Evolutionary conservation across 92 coral and sea anemone species (phyloP).

Genomic region (Ricordea florida): DNA sequence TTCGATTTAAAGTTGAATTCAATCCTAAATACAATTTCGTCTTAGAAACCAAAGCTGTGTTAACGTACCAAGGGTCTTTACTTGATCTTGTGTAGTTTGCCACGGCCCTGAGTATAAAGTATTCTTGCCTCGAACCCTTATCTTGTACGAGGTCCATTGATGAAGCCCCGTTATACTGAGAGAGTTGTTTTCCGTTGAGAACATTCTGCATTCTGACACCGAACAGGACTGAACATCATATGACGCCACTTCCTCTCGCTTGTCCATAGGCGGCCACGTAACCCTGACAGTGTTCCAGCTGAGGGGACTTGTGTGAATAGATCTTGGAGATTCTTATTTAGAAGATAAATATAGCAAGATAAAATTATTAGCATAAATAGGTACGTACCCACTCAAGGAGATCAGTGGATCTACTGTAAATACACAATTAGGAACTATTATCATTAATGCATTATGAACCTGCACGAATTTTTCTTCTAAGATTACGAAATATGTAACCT

Average conservation of each 20-base stretch:
- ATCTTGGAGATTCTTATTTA: constrained; percentile 29
- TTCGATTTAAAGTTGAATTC: too few species aligned
- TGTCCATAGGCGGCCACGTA: constrained; percentile 54
- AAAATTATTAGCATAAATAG: too few species aligned
- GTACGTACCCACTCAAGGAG: too few species aligned
- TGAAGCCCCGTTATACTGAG: constrained; percentile 21
- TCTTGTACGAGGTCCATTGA: constrained; percentile 44
- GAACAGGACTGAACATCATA: constrained; percentile 53
- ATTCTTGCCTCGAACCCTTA: constrained; percentile 61
- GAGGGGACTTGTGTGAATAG: background rate
- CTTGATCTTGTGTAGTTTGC: background rate
- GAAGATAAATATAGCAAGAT: background rate
- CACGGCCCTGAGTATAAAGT: constrained; percentile 68
- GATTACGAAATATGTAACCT: too few species aligned
- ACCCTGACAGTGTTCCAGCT: constrained; percentile 48
- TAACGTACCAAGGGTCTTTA: constrained; percentile 56
- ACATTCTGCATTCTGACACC: background rate
- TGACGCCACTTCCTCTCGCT: constrained; percentile 33
- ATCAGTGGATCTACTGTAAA: too few species aligned
- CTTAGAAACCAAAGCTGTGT: background rate
- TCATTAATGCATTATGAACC: too few species aligned
- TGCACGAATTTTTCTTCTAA: too few species aligned
- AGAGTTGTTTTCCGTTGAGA: background rate
- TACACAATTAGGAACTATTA: too few species aligned
- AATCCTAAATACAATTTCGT: too few species aligned